Conservation (phyloP, 2,888 invertebrate species). For the Nasonovia ribisnigri region DNA sequence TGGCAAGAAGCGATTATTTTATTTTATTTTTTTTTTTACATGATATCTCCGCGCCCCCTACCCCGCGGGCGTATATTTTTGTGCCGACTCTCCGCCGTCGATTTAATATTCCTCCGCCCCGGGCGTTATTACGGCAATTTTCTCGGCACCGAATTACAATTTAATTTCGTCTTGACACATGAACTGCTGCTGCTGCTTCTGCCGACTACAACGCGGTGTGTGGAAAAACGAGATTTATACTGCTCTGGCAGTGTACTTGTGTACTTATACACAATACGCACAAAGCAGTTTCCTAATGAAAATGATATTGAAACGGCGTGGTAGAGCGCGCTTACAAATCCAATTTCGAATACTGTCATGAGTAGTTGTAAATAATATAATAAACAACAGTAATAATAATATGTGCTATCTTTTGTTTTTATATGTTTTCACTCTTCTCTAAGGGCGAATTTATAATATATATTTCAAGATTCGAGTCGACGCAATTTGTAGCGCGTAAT, state of each 20-base stretch:
- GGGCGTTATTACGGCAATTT: conserved; percentile 63
- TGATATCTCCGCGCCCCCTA: conserved; percentile 49
- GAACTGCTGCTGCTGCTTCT: conserved; percentile 29
- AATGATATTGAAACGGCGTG: conserved; percentile 48
- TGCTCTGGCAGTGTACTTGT: background rate
- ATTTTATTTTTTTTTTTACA: conserved; percentile 56
- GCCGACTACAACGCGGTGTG: background rate
- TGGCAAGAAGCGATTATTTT: conserved; percentile 63
- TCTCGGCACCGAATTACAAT: conserved; percentile 61
- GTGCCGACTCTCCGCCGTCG: conserved; percentile 48
- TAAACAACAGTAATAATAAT: background rate
- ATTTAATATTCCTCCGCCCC: conserved; percentile 59
- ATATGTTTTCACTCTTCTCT: background rate
- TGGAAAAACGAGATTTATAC: conserved; percentile 57
- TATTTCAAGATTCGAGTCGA: background rate
- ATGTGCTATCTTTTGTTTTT: background rate
- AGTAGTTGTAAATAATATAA: background rate
- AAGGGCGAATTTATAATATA: background rate
- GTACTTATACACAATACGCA: background rate
- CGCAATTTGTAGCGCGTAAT: background rate
- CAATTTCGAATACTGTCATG: conserved; percentile 38
- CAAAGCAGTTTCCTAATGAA: conserved; percentile 59
- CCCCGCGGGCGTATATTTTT: conserved; percentile 37
- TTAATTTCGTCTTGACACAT: conserved; percentile 60
- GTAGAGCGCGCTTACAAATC: conserved; percentile 34